Evolutionary conservation across 2,113 vertebrate genomes (phyloP).

Genomic region (Anhinga anhinga): DNA sequence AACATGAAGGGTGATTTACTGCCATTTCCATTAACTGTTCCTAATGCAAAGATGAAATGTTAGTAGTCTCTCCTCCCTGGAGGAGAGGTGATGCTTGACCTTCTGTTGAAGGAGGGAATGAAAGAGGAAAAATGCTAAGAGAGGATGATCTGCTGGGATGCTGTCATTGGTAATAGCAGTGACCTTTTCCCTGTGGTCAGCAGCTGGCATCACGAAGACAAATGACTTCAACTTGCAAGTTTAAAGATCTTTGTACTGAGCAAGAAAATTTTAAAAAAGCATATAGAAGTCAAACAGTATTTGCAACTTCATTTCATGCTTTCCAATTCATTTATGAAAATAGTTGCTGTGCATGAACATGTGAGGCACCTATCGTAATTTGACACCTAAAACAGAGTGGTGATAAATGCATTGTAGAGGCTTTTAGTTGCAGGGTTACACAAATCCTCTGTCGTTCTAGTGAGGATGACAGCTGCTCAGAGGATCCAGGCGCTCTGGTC

Average conservation of each 20-base stretch:
- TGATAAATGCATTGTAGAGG: background rate
- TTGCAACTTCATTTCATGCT: background rate
- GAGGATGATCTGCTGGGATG: slow-evolving; percentile 2
- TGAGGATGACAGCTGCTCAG: background rate
- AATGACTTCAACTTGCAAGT: slow-evolving; percentile 18
- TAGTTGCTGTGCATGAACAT: background rate
- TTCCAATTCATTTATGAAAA: background rate
- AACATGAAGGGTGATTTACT: background rate
- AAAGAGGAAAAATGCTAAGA: slow-evolving; percentile 11
- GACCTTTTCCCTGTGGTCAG: slow-evolving; percentile 57
- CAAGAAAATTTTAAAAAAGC: background rate
- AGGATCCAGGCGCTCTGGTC: background rate
- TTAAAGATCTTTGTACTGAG: background rate
- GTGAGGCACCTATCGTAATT: background rate
- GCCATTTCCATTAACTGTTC: background rate
- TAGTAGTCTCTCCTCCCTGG: slow-evolving; percentile 9
- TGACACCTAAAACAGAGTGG: background rate
- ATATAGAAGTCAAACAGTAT: background rate
- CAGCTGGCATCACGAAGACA: slow-evolving; percentile 40
- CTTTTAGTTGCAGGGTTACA: background rate
- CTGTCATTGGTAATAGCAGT: slow-evolving; percentile 1
- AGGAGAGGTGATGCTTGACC: slow-evolving; percentile 15
- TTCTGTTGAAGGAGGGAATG: slow-evolving; percentile 3
- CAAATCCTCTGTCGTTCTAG: background rate
- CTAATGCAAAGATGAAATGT: slow-evolving; percentile 41